Conservation (phyloP, 2,113 vertebrate genomes). For the Rhombomys opimus region DNA sequence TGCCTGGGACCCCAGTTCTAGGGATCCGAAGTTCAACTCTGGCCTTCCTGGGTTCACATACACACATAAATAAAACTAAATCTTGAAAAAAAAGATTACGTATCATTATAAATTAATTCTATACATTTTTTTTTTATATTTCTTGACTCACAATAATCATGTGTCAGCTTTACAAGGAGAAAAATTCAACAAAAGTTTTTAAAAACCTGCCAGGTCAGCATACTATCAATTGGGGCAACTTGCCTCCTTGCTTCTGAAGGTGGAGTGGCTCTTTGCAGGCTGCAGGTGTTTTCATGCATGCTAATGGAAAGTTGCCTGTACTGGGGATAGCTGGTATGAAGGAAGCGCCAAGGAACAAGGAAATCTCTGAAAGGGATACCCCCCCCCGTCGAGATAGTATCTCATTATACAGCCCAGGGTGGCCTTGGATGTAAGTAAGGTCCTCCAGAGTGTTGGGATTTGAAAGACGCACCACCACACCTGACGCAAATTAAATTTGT, state of each 20-base stretch:
- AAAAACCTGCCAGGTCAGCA: not conserved
- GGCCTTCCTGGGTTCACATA: not conserved
- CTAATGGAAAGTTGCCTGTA: not conserved
- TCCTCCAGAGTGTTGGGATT: not conserved
- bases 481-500: not conserved
- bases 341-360: not conserved
- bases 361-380: not conserved
- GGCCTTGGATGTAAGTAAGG: no score
- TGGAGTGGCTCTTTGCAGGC: not conserved
- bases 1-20: not conserved
- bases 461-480: not conserved
- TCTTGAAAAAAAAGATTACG: not conserved
- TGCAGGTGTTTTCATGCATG: not conserved
- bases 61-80: not conserved
- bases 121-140: not conserved
- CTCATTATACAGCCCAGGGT: not conserved
- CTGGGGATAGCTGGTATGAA: not conserved
- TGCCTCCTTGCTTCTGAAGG: not conserved
- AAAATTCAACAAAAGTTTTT: not conserved
- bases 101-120: not conserved
- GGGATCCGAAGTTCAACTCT: not conserved
- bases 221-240: not conserved
- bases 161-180: not conserved
- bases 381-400: not conserved
- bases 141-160: not conserved